phyloP scores from a whole-genome alignment of 2,113 vertebrate genomes.

The Atlantisia rogersi region DNA sequence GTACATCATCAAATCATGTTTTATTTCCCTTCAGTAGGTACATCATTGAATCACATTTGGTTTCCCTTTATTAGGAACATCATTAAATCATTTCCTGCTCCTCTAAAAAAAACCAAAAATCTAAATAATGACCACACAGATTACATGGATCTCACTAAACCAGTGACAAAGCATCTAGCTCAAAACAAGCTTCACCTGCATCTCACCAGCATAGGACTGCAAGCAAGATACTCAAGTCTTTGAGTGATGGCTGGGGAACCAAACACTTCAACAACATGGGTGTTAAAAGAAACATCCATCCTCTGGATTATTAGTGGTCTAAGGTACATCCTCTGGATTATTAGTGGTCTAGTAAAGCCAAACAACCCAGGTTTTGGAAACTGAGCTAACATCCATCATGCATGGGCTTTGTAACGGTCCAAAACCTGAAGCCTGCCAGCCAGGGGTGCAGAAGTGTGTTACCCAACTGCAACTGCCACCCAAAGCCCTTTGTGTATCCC shows the following conservation, averaged over 20 bases:
- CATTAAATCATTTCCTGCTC: not conserved
- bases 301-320: not conserved
- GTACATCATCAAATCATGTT: not conserved
- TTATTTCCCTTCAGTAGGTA: not conserved
- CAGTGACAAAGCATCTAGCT: not conserved
- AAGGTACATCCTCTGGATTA: not conserved
- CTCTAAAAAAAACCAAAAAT: not conserved
- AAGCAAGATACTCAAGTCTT: not conserved
- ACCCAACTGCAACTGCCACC: not conserved
- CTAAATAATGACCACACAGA: not conserved
- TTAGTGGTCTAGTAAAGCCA: not conserved
- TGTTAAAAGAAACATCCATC: not conserved
- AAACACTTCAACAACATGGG: not conserved
- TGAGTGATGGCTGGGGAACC: not conserved
- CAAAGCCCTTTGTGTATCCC: not conserved
- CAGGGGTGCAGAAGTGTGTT: not conserved
- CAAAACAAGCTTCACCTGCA: not conserved
- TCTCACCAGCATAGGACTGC: not conserved
- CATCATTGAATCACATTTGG: too few species aligned
- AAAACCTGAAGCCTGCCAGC: not conserved
- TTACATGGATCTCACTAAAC: not conserved
- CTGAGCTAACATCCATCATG: accelerated
- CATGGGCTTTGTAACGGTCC: not conserved
- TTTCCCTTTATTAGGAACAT: too few species aligned
- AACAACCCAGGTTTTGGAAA: not conserved